Percentiles rank a stretch among this genome's conserved stretches.
Evolutionary conservation across 2,888 invertebrate species (phyloP).

Genomic region (Dioctria linearis): DNA sequence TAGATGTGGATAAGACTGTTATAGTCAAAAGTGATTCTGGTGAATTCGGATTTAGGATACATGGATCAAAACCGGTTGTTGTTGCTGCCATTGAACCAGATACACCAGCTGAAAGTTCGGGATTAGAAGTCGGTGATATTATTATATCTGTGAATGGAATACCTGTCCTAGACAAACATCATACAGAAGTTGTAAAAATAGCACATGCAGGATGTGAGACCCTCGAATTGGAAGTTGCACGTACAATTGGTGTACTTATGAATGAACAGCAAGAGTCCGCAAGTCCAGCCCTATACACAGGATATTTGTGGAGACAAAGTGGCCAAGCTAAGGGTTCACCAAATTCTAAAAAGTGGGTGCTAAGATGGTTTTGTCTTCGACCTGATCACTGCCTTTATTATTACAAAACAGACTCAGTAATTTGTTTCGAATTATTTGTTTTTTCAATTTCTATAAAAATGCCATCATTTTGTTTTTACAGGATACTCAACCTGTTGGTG

Average conservation of each 20-base stretch:
- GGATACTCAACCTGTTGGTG: slow-evolving; percentile 92
- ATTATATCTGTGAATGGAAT: slow-evolving; percentile 92
- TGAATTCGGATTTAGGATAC: slow-evolving; percentile 95
- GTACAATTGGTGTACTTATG: slow-evolving; percentile 86
- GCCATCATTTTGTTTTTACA: slow-evolving; percentile 66
- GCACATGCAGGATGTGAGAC: slow-evolving; percentile 91
- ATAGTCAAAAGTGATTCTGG: slow-evolving; percentile 86
- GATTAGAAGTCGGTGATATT: slow-evolving; percentile 94
- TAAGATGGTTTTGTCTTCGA: slow-evolving; percentile 92
- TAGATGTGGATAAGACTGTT: slow-evolving; percentile 92
- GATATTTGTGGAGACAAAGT: slow-evolving; percentile 84
- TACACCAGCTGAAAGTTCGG: slow-evolving; percentile 93
- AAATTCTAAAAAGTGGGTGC: slow-evolving; percentile 81
- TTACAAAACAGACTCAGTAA: slow-evolving; percentile 92
- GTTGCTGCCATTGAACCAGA: slow-evolving; percentile 95
- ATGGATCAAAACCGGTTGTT: slow-evolving; percentile 96
- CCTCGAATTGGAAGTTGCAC: slow-evolving; percentile 88
- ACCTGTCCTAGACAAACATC: slow-evolving; percentile 92
- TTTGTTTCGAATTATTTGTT: slow-evolving; percentile 63
- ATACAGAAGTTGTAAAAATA: slow-evolving; percentile 93
- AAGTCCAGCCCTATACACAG: slow-evolving; percentile 78
- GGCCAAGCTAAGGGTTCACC: slow-evolving; percentile 74
- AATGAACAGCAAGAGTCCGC: slow-evolving; percentile 77
- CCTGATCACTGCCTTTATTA: slow-evolving; percentile 95
- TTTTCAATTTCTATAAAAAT: slow-evolving; percentile 4